Evolutionary conservation across 2,113 vertebrate genomes (phyloP).

Genomic region (Lanius collurio): DNA sequence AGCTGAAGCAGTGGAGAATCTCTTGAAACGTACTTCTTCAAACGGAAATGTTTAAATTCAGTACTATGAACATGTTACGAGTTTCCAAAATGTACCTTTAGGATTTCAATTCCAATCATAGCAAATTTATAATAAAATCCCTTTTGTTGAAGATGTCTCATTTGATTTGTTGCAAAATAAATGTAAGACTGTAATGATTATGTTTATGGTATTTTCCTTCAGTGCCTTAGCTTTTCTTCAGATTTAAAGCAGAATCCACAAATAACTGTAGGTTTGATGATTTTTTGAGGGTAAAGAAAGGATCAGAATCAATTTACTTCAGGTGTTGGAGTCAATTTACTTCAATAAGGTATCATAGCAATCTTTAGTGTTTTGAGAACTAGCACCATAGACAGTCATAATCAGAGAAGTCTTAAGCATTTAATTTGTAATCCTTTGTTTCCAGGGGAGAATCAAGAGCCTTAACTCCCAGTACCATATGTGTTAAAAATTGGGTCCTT

Average conservation of each 20-base stretch:
- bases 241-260: not conserved
- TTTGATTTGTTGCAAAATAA: not conserved
- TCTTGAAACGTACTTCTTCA: not conserved
- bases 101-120: not conserved
- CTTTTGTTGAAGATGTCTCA: not conserved
- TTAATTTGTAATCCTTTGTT: not conserved
- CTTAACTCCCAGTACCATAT: not conserved
- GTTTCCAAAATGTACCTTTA: not conserved
- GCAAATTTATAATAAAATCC: not conserved
- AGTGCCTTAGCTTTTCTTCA: not conserved
- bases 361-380: not conserved
- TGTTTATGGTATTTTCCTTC: not conserved
- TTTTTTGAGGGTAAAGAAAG: not conserved
- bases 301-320: not conserved
- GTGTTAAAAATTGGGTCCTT: not conserved
- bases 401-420: not conserved
- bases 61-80: accelerated
- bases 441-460: not conserved
- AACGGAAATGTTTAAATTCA: not conserved
- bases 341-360: not conserved
- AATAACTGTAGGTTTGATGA: not conserved
- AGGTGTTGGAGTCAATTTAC: not conserved
- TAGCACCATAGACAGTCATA: not conserved
- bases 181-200: not conserved
- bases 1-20: not conserved